Base-by-base conservation (phyloP, 2,797 vertebrate genomes). In the Acestrorhynchus altus region DNA sequence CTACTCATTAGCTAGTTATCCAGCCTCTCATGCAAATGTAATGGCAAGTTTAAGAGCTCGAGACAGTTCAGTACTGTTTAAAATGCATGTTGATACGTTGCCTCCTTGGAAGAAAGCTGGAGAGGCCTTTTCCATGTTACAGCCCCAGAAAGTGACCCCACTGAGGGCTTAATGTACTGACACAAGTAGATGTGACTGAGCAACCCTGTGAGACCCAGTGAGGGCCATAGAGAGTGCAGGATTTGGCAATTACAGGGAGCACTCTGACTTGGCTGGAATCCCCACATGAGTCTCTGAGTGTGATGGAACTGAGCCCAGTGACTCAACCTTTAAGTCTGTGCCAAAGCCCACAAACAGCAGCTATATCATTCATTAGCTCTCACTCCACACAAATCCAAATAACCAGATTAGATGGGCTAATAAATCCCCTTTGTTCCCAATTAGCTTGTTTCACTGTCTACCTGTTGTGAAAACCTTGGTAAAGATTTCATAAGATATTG, bases 261-360 rank as follows among this genome's bases (percentile, higher is more conserved):
- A 63, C 28, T 78, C 47, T 0, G 18, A 68, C 54, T 72, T 81
- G 79, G 79, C 79, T 56, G 74, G 35, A 57, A 75, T 76, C 63
- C 68, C 49, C 22, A 31, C 22, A 46, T 46, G 56, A 57, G 26
- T 12, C 57, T 72, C 51, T 24, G 66, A 67, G 35, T 28, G 26
- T 18, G 20, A 77, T 83, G 67, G 78, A 77, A 67, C 61, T 22
- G 8, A 16, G 67, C 79, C 61, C 56, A 52, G 56, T 81, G 76
- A 78, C 47, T 80, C 75, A 75, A 80, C 40, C 67, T 83, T 78
- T 59, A 69, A 59, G 35, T 76, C 47, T 63, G 56, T 46, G 72
- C 74, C 82, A 78, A 51, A 26, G 20, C 66, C 57, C 49, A 72
- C 65, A 81, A 68, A 72, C 75, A 68, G 31, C 61, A 70, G 56